A percentile compares a stretch with the other conserved stretches of the same genome.
These are phyloP conservation scores for Oscheius sp. DNA, from an alignment of 2,888 invertebrate species.

Conservation along the genomic window DNA sequence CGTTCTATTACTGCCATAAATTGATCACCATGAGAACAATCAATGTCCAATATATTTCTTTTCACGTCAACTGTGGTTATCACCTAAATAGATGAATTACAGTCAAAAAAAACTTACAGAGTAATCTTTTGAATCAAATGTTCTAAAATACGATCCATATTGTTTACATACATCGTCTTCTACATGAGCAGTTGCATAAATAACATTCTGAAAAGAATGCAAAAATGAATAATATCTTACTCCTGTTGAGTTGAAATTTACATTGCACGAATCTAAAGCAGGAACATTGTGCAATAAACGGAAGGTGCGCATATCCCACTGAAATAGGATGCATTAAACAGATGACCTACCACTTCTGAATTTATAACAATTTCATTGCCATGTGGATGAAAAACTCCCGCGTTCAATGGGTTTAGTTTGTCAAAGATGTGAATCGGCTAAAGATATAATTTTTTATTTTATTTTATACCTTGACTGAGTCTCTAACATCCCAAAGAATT, in stretches of 20 bases:
- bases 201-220: conserved; percentile 22
- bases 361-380: conserved; percentile 83
- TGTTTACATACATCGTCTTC: conserved; percentile 3
- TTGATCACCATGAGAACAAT: conserved; percentile 10
- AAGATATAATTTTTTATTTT: neutral
- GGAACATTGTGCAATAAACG: conserved; percentile 92
- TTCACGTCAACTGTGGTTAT: conserved; percentile 31
- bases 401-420: conserved; percentile 80
- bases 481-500: conserved; percentile 40
- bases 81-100: conserved; percentile 2
- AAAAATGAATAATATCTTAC: conserved; percentile 53
- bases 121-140: conserved; percentile 27
- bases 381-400: conserved; percentile 64
- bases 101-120: conserved; percentile 15
- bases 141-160: conserved; percentile 15
- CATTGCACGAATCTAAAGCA: conserved; percentile 87
- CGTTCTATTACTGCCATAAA: conserved; percentile 20
- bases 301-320: conserved; percentile 95
- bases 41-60: conserved; percentile 16
- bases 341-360: conserved; percentile 80
- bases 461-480: conserved; percentile 12
- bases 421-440: conserved; percentile 93
- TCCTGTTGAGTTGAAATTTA: conserved; percentile 87
- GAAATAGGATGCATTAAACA: conserved; percentile 22
- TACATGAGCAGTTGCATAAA: conserved; percentile 9